Base-by-base conservation (phyloP, 2,113 vertebrate species). In the Triplophysa rosa region DNA sequence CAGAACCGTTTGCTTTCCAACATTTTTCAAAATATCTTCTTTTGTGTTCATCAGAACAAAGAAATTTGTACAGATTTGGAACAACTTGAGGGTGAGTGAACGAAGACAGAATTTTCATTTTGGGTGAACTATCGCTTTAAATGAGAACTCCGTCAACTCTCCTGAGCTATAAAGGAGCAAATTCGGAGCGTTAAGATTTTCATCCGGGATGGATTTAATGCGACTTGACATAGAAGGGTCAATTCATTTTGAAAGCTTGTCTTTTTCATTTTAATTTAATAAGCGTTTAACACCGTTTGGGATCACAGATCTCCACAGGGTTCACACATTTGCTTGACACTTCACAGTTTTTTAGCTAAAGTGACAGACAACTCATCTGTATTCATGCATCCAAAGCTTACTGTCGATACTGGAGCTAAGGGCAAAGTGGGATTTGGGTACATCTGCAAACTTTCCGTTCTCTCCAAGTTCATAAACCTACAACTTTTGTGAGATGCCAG, bases 241-340 rank as follows among this genome's bases (percentile, higher is more conserved):
- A 54, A 17, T 54, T 54, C 14, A 6, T 54, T 54, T 16, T 54
- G 78, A 52, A 58, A 68, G 24, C 13, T 23, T 21, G 11, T 21
- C 19, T 14, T 72, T n/a, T 56, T 56, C 4, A 56, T 56, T 14
- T 58, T 58, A 0, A n/a, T 58, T 59, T 72, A 37, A 37, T 7
- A 72, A 42, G 54, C 23, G n/a, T 73, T 73, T 40, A 42, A 56
- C 72, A 73, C 49, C 24, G 14, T 2, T 4, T 7, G 4, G 70
- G 81, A 73, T 82, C 80, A 80, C 17, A 6, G 1, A 12, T 33
- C 19, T 45, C 69, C 52, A 26, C 17, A 77, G 78, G 37, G 16
- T 76, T 81, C 33, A 65, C 75, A 80, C 72, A 52, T 81, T 66
- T 54, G 37, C 17, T 61, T 69, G 52, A 45, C 67, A 49, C 67